phyloP scores from a whole-genome alignment of 2,113 vertebrate species.

The Aix galericulata region DNA sequence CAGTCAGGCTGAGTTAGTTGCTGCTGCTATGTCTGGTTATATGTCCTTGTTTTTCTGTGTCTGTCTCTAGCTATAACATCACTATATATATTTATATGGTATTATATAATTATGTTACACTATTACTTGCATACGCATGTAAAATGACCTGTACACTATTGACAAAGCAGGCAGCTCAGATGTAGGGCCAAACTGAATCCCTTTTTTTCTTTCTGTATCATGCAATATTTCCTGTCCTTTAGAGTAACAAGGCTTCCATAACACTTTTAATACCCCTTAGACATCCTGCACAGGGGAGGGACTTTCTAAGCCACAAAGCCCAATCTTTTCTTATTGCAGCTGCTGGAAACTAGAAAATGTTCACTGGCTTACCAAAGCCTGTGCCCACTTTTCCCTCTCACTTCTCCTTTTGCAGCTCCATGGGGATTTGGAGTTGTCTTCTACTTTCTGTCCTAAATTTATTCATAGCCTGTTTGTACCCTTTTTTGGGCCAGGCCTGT shows the following conservation, averaged over 20 bases:
- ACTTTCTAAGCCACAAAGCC: not conserved
- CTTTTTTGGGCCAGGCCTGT: not conserved
- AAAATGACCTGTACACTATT: not conserved
- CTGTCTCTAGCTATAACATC: not conserved
- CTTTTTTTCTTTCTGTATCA: not conserved
- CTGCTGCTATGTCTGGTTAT: not conserved
- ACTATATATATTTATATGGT: not conserved
- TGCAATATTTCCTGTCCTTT: not conserved
- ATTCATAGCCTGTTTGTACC: not conserved
- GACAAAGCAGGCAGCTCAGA: not conserved
- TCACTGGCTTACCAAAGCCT: not conserved
- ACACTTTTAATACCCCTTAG: not conserved
- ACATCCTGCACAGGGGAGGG: not conserved
- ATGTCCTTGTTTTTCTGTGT: not conserved
- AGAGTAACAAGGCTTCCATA: not conserved
- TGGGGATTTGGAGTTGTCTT: not conserved
- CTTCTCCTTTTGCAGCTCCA: not conserved
- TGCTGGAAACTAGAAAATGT: not conserved
- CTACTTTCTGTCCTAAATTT: not conserved
- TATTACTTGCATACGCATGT: not conserved
- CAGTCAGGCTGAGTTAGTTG: not conserved
- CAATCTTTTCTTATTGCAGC: not conserved
- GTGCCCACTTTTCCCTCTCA: not conserved
- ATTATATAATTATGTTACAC: not conserved
- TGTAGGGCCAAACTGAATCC: not conserved